Base-by-base conservation (phyloP, 2,797 vertebrate genomes). In the Oreochromis mossambicus region DNA sequence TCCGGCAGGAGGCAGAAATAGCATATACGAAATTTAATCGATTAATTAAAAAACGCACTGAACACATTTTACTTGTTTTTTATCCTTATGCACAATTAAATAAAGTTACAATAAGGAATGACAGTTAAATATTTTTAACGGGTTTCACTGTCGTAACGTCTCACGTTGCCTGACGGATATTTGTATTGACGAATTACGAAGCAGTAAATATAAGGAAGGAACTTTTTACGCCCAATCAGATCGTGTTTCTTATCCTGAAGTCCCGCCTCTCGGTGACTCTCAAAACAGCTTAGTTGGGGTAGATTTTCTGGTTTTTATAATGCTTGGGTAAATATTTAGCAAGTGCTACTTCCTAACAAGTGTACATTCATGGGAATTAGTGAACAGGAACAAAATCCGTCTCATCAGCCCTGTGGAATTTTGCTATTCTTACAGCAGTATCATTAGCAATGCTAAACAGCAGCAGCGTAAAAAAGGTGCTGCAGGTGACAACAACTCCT, bases 1-100 rank as follows among this genome's bases (percentile, higher is more conserved):
- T 80, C 92, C 94, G 75, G 85, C 80, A 92, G 92, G 88, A 81
- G 95, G 93, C 93, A 79, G 76, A 83, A 26, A 11, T 7, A 24
- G 29, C 14, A 15, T 7, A 5, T 1, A 15, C 12, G 1, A 54
- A 14, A 46, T 21, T 6, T 5, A 7, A 21, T 21, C 1, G 10
- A 52, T 73, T 19, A 9, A 32, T 32, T 8, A 7, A n/a, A 21
- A n/a, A 51, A 32, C 2, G 14, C 9, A 17, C 4, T 81, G 11
- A 77, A 3, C 8, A 63, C 5, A 14, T 5, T 58, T 38, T 17
- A 3, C 7, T 17, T 51, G 4, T 13, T 38, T 19, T 38, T 14
- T 10, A 26, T 51, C 5, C 6, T 1, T 1, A 8, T 43, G 7
- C 1, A 19, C 1, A 56, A 5, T 7, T 3, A 7, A 66, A 8